Base-by-base conservation (phyloP, 2,797 vertebrate species). In the Champsocephalus gunnari region DNA sequence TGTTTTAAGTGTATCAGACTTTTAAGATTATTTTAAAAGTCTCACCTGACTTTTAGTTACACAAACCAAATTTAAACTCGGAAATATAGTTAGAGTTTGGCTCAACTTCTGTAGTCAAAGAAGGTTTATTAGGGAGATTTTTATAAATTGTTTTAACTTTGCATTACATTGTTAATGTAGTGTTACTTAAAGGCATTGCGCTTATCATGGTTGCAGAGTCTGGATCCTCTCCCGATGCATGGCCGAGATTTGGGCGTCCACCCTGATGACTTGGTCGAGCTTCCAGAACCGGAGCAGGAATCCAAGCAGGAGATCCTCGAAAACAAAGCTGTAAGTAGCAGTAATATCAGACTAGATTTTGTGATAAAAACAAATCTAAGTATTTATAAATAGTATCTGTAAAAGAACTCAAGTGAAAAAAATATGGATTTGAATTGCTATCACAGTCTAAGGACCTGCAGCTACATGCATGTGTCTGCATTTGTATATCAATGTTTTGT, bases 271-370 rank as follows among this genome's bases (percentile, higher is more conserved):
- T 73, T 96, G 65, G 85, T 96, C 45, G 97, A 98, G 51, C 78
- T 95, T 69, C 90, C 96, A 50, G 96, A 97, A 73, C 93, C 93
- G 50, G 96, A 96, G 87, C 96, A 96, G 47, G 96, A 98, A 83
- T 81, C 94, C 14, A 99, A 97, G 79, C 96, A 98, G 91, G 97
- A 99, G 85, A 94, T 99, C 82, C 94, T 99, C 0, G 97, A 98
- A 90, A 99, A 99, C 90, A 99, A 97, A 95, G 95, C 98, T 63
- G 98, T 98, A 65, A 94, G 97, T 93, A 13, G 28, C 17, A n/a
- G 10, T 12, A 28, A 17, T 58, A 11, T 58, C 14, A 43, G 1
- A 1, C n/a, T 9, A 68, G 50, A 16, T 61, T 43, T 45, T 43
- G 8, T 16, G 6, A 56, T 53, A 4, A 12, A 12, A n/a, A 32